Evolutionary conservation across 2,113 vertebrate species (phyloP).

Genomic region (Piprites chloris): DNA sequence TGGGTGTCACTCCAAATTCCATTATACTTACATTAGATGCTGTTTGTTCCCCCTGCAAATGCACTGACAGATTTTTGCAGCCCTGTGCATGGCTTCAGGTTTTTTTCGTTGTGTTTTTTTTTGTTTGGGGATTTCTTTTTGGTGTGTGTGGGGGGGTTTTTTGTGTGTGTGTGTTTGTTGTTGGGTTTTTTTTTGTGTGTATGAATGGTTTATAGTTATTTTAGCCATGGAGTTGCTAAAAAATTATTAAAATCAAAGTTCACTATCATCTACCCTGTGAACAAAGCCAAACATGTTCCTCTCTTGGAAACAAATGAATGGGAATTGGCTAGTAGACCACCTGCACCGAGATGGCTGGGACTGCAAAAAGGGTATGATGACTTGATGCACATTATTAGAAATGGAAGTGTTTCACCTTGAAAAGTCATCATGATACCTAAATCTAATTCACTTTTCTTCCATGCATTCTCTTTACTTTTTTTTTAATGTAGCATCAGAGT

Average conservation of each 20-base stretch:
- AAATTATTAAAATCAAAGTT: constrained; percentile 53
- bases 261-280: neutral
- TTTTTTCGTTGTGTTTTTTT: neutral
- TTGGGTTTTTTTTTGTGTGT: constrained; percentile 33
- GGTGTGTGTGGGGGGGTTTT: neutral
- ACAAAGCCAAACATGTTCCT: neutral
- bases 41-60: constrained; percentile 64
- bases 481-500: neutral
- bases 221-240: constrained; percentile 41
- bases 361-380: neutral
- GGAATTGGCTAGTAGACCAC: neutral
- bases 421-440: neutral
- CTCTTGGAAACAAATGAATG: constrained; percentile 8
- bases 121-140: no score
- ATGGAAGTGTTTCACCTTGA: neutral
- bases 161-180: neutral
- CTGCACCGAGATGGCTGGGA: neutral
- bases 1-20: constrained; percentile 67
- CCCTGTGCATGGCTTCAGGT: neutral
- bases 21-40: constrained; percentile 70
- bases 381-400: neutral
- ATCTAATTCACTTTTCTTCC: neutral
- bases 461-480: neutral
- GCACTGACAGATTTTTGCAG: constrained; percentile 64
- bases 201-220: constrained; percentile 53